Conservation (phyloP, 2,113 vertebrate genomes). For the Prochilodus magdalenae region DNA sequence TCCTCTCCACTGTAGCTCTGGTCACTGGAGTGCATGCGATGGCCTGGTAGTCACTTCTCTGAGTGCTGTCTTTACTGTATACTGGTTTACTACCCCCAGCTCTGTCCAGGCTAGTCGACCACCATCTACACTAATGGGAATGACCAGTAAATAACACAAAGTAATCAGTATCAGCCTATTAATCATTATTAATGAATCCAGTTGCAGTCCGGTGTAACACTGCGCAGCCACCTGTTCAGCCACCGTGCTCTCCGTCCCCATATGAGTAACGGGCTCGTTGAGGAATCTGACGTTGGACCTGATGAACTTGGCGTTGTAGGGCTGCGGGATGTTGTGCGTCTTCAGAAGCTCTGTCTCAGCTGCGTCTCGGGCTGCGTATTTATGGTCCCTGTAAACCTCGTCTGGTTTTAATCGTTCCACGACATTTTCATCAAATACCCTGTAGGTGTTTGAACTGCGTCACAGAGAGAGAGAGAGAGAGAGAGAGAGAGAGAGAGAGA, state of each 20-base stretch:
- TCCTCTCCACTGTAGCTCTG: constrained; percentile 53
- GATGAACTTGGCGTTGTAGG: constrained; percentile 69
- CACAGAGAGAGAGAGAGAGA: constrained; percentile 26
- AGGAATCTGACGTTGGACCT: constrained; percentile 66
- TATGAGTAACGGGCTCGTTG: constrained; percentile 67
- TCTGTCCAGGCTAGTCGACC: constrained; percentile 37
- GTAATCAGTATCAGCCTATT: not conserved
- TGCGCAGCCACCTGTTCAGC: constrained; percentile 57
- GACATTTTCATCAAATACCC: constrained; percentile 65
- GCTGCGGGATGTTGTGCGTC: constrained; percentile 60
- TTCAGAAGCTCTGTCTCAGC: constrained; percentile 35
- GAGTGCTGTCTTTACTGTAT: constrained; percentile 67
- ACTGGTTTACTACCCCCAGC: constrained; percentile 24
- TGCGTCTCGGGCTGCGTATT: not conserved
- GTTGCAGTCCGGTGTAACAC: not conserved
- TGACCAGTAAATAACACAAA: not conserved
- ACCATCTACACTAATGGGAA: constrained; percentile 64
- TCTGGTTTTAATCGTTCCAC: constrained; percentile 53
- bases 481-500: no score
- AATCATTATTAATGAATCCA: not conserved
- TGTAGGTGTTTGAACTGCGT: constrained; percentile 68
- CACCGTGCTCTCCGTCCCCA: constrained; percentile 58
- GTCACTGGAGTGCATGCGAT: constrained; percentile 40
- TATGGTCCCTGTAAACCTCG: constrained; percentile 28
- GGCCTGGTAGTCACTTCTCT: constrained; percentile 67